Percentiles rank a stretch among this genome's conserved stretches.
Evolutionary conservation across 2,797 vertebrate genomes (phyloP).

Genomic region (Knipowitschia caucasica): DNA sequence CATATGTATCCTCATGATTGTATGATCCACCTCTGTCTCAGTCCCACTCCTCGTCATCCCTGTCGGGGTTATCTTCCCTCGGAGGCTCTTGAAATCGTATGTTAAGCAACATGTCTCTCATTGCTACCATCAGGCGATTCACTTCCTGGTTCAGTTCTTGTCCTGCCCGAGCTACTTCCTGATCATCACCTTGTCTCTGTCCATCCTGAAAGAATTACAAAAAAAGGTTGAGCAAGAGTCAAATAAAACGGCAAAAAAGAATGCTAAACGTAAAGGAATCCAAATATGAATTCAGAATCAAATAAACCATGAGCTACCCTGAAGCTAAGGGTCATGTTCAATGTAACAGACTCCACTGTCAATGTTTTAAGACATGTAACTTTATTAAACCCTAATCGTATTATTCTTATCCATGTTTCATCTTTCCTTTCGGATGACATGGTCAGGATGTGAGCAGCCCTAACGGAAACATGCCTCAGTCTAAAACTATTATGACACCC

Average conservation of each 20-base stretch:
- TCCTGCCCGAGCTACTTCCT: conserved; percentile 83
- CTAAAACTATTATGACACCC: not conserved
- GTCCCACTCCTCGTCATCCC: conserved; percentile 87
- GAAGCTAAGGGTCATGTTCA: not conserved
- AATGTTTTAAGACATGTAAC: conserved; percentile 13
- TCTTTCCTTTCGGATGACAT: conserved; percentile 55
- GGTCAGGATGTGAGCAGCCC: conserved; percentile 28
- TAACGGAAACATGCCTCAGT: conserved; percentile 27
- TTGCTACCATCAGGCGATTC: conserved; percentile 93
- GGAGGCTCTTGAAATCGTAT: conserved; percentile 93
- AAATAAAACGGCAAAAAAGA: not conserved
- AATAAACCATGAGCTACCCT: not conserved
- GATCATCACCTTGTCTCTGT: conserved; percentile 76
- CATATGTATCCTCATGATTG: conserved; percentile 9
- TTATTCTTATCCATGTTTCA: conserved; percentile 39
- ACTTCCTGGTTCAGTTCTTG: conserved; percentile 91
- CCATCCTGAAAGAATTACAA: conserved; percentile 73
- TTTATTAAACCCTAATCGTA: conserved; percentile 20
- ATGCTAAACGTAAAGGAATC: not conserved
- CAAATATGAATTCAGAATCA: not conserved
- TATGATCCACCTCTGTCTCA: conserved; percentile 54
- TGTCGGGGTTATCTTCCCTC: conserved; percentile 84
- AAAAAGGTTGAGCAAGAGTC: not conserved
- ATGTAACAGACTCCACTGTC: conserved; percentile 2
- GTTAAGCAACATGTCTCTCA: conserved; percentile 97